These are phyloP conservation scores for Siniperca undulata DNA, from an alignment of 2,797 vertebrate species.

Conservation along the genomic window DNA sequence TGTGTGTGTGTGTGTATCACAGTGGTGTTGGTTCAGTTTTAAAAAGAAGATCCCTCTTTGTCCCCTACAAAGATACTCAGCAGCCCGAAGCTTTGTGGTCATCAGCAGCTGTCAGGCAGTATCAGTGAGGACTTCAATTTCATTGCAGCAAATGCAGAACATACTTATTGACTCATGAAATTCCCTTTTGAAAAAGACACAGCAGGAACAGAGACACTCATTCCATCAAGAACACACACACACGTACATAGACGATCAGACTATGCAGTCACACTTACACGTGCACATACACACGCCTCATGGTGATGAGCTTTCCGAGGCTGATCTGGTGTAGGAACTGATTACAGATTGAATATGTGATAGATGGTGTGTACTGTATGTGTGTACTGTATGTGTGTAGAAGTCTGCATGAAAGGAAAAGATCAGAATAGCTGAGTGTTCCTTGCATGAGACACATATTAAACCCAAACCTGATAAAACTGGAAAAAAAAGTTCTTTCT, in stretches of 20 bases:
- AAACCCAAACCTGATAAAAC: slow-evolving; percentile 22
- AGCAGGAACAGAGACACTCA: slow-evolving; percentile 57
- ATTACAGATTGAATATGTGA: slow-evolving; percentile 56
- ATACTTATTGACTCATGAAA: slow-evolving; percentile 46
- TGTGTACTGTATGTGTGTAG: slow-evolving; percentile 30
- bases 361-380: slow-evolving; percentile 42
- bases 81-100: slow-evolving; percentile 32
- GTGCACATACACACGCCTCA: slow-evolving; percentile 40
- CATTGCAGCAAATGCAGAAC: slow-evolving; percentile 44
- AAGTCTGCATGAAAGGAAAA: slow-evolving; percentile 3
- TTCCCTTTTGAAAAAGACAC: slow-evolving; percentile 42
- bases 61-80: slow-evolving; percentile 15
- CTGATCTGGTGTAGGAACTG: slow-evolving; percentile 46
- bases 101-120: slow-evolving; percentile 54
- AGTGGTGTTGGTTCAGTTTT: slow-evolving; percentile 37
- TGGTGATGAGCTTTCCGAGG: slow-evolving; percentile 46
- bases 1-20: slow-evolving; percentile 4
- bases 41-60: slow-evolving; percentile 26
- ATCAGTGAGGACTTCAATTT: slow-evolving; percentile 66
- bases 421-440: slow-evolving; percentile 29
- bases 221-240: slow-evolving; percentile 43
- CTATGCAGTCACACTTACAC: slow-evolving; percentile 13
- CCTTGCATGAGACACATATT: slow-evolving; percentile 7
- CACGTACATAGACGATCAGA: neutral
- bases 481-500: neutral